Evolutionary conservation across 2,888 invertebrate species (phyloP).

Genomic region (Drosophila acutilabella): DNA sequence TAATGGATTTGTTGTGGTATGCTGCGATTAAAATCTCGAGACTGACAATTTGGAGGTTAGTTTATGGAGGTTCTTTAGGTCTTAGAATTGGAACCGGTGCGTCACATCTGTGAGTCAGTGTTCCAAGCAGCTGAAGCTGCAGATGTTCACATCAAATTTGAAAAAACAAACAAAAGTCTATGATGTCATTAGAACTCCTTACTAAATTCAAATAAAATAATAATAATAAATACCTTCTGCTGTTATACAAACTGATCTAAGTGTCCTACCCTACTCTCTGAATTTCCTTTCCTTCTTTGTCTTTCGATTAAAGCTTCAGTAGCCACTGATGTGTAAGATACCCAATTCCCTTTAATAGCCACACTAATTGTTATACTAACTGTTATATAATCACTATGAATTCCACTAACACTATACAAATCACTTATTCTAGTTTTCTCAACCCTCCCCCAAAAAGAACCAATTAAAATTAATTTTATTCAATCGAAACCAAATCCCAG

Average conservation of each 20-base stretch:
- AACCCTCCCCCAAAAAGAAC: conserved; percentile 19
- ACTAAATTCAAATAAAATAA: not conserved
- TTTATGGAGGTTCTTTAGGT: conserved; percentile 51
- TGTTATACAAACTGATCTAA: not conserved
- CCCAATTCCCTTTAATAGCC: not conserved
- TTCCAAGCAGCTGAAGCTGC: conserved; percentile 24
- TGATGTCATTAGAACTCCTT: not conserved
- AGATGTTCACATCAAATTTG: conserved; percentile 16
- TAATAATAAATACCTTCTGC: too few species aligned
- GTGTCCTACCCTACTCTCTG: not conserved
- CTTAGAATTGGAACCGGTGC: conserved; percentile 19
- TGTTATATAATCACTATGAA: conserved; percentile 4
- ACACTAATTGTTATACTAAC: conserved; percentile 6
- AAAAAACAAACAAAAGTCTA: not conserved
- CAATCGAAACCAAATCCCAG: conserved; percentile 74
- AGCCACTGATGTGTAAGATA: too few species aligned
- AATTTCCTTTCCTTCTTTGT: too few species aligned
- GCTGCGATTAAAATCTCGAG: conserved; percentile 67
- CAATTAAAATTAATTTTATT: conserved; percentile 80
- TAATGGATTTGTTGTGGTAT: conserved; percentile 46
- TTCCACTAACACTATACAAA: conserved; percentile 15
- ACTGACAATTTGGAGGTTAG: conserved; percentile 57
- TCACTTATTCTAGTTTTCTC: conserved; percentile 14
- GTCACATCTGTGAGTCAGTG: conserved; percentile 38
- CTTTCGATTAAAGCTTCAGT: not conserved